Evolutionary conservation across 2,113 vertebrate genomes (phyloP).

Genomic region (Pelodiscus sinensis): DNA sequence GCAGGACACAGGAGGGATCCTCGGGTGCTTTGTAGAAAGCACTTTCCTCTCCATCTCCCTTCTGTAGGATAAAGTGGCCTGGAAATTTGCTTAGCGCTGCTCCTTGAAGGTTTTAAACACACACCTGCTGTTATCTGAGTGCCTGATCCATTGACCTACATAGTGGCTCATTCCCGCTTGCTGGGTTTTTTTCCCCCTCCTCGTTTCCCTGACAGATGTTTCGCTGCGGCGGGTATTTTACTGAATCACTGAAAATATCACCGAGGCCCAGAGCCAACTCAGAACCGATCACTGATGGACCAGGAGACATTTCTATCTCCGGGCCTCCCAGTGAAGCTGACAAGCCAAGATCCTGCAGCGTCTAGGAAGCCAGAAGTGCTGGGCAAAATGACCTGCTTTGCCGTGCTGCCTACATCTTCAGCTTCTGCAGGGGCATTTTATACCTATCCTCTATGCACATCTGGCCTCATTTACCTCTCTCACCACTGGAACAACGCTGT

Average conservation of each 20-base stretch:
- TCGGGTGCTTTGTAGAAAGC: background rate
- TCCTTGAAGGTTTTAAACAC: background rate
- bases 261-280: background rate
- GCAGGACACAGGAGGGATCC: background rate
- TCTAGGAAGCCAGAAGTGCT: background rate
- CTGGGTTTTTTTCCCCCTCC: background rate
- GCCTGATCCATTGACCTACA: constrained; percentile 31
- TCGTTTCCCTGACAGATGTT: background rate
- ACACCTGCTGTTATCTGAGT: background rate
- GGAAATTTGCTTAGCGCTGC: background rate
- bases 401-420: background rate
- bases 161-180: background rate
- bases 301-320: background rate
- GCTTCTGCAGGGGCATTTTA: background rate
- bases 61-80: background rate
- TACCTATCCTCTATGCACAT: background rate
- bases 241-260: background rate
- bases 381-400: background rate
- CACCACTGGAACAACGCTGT: background rate
- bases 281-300: background rate
- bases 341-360: background rate
- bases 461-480: background rate
- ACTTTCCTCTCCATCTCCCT: background rate
- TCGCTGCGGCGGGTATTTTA: background rate
- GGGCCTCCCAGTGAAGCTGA: background rate